Evolutionary conservation across 2,797 vertebrate species (phyloP).

Genomic region (Molossus molossus): DNA sequence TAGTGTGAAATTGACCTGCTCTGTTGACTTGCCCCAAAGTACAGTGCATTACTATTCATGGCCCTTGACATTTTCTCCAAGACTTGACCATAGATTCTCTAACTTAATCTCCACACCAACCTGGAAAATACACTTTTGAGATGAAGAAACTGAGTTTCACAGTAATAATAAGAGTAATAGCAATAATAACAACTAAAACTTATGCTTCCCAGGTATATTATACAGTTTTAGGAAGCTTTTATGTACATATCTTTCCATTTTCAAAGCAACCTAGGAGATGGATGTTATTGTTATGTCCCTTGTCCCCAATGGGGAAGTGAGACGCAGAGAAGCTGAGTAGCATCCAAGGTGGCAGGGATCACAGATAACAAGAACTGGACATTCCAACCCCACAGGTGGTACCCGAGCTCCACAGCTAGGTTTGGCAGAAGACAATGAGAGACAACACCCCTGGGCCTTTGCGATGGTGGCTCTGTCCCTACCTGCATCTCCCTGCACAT

Average conservation of each 20-base stretch:
- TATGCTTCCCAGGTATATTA: not conserved
- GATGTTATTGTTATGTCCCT: not conserved
- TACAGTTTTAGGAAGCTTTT: not conserved
- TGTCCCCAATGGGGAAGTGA: slow-evolving; percentile 3
- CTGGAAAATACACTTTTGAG: slow-evolving; percentile 8
- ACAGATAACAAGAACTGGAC: not conserved
- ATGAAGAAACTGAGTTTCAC: not conserved
- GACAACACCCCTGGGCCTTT: not conserved
- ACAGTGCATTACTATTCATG: not conserved
- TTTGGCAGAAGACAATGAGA: not conserved
- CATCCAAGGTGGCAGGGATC: not conserved
- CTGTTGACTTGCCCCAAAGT: not conserved
- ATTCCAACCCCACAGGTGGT: not conserved
- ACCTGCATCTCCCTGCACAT: fast-evolving
- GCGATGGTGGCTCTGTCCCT: not conserved
- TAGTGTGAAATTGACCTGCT: not conserved
- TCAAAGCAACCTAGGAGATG: not conserved
- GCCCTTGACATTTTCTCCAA: not conserved
- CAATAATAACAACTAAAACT: not conserved
- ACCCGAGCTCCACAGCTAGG: not conserved
- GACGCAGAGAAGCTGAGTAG: not conserved
- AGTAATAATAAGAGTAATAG: not conserved
- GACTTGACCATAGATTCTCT: not conserved
- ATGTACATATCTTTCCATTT: not conserved
- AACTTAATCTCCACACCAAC: not conserved